Evolutionary conservation across 2,113 vertebrate genomes (phyloP), one percentile per base, ranked within the genome.

Genomic region (Oenanthe melanoleuca): DNA sequence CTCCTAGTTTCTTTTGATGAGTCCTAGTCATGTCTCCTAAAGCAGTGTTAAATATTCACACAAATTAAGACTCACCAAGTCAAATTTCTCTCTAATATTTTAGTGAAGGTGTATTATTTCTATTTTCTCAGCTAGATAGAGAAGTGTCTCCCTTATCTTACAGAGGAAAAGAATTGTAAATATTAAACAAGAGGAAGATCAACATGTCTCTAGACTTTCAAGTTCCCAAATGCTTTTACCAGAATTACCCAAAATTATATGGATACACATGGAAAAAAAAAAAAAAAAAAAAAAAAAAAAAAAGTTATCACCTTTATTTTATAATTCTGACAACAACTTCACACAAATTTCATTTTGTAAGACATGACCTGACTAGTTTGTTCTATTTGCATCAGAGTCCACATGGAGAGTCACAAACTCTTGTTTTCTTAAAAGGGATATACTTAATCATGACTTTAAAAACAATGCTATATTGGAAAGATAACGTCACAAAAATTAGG

Each of bases 1-100:
- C 64, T 70, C 50, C 47, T 80, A 38, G 33, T 83, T 90, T 74
- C 86, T 71, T 97, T 90, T 95, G 88, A 94, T 92, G 80, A 94
- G 47, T 84, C 67, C 15, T n/a, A 70, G 59, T 33, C 6, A 0
- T 37, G 64, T 59, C 56, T 92, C 88, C 91, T 74, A 92, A 77
- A 90, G 82, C 72, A 94, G 73, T 88, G 73, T 57, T 80, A 94
- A 73, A 84, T 59, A 29, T 34, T 92, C 71, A 70, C 21, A 71
- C 80, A 86, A 88, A 92, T 92, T 93, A 93, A 94, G 80, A 88
- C 19, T 42, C 91, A 60, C 28, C 1, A 0, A 70, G 74, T 12
- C 14, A 38, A 40, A 72, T 61, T 94, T 86, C 50, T 34, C 18
- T 33, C 19, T 61, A 59, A 52, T 73, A 74, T 70, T 92, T 95